phyloP scores from a whole-genome alignment of 2,797 vertebrate genomes.

The Acanthurus tractus region DNA sequence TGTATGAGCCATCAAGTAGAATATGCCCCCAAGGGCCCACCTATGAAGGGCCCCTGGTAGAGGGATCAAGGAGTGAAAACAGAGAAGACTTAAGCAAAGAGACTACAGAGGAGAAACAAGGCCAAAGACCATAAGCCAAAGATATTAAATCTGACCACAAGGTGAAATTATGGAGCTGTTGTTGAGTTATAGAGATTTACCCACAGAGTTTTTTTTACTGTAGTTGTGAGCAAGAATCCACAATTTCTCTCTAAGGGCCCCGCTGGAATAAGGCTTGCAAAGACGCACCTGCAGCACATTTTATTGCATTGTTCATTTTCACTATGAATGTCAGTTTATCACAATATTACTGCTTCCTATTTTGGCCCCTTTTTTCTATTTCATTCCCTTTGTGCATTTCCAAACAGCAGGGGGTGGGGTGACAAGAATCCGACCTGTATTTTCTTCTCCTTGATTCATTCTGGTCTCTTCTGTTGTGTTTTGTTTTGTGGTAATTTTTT shows the following conservation, averaged over 20 bases:
- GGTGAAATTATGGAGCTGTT: conserved; percentile 52
- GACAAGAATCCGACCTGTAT: conserved; percentile 49
- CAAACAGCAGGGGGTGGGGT: conserved; percentile 32
- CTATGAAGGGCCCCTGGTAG: conserved; percentile 91
- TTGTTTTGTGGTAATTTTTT: not conserved
- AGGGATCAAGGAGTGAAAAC: conserved; percentile 37
- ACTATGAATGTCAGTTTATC: conserved; percentile 35
- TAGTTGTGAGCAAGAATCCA: conserved; percentile 42
- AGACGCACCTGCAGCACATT: conserved; percentile 49
- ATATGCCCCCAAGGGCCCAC: conserved; percentile 90
- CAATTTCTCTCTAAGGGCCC: conserved; percentile 34
- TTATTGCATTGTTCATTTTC: conserved; percentile 46
- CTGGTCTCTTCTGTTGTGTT: conserved; percentile 11
- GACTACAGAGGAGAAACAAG: conserved; percentile 53
- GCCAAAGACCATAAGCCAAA: conserved; percentile 58
- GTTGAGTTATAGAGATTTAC: conserved; percentile 40
- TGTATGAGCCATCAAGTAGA: conserved; percentile 92
- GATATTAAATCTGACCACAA: conserved; percentile 48
- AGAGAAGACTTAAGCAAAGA: conserved; percentile 46
- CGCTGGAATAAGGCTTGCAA: conserved; percentile 55
- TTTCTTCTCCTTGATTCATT: conserved; percentile 42
- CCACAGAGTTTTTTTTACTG: conserved; percentile 13
- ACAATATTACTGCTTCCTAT: conserved; percentile 38
- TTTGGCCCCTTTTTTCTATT: conserved; percentile 33
- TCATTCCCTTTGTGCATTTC: conserved; percentile 50